A percentile compares a stretch with the other conserved stretches of the same genome.
Evolutionary conservation across 2,888 invertebrate species (phyloP).

Genomic region (Creontiades dilutus): DNA sequence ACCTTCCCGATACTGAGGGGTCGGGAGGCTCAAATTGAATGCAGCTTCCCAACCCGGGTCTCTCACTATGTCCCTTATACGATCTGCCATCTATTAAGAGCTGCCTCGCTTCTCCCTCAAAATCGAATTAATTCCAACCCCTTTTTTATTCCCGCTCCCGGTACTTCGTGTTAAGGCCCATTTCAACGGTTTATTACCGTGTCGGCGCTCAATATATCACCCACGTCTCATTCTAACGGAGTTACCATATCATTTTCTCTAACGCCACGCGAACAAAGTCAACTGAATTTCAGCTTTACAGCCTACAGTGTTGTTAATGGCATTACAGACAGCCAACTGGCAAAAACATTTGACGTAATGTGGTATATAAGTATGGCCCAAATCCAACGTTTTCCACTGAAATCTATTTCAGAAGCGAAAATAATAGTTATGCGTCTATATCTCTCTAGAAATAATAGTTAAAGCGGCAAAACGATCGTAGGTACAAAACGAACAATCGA

Average conservation of each 20-base stretch:
- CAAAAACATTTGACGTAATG: too few relatives aligned
- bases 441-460: too few relatives aligned
- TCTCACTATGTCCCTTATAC: slow-evolving; percentile 71
- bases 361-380: too few relatives aligned
- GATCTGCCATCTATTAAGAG: slow-evolving; percentile 63
- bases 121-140: slow-evolving; percentile 47
- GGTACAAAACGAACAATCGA: too few relatives aligned
- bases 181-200: slow-evolving; percentile 63
- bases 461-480: too few relatives aligned
- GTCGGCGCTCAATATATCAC: slow-evolving; percentile 29
- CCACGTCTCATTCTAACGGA: slow-evolving; percentile 15
- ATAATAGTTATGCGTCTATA: too few relatives aligned
- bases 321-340: too few relatives aligned
- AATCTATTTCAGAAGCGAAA: too few relatives aligned
- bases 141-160: slow-evolving; percentile 12
- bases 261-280: neutral
- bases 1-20: slow-evolving; percentile 1
- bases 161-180: slow-evolving; percentile 50
- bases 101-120: slow-evolving; percentile 57
- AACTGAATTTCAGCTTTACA: neutral
- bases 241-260: neutral
- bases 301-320: too few relatives aligned
- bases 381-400: too few relatives aligned
- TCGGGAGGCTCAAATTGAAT: slow-evolving; percentile 55
- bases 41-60: slow-evolving; percentile 32